These are phyloP conservation scores for Parasteatoda tepidariorum DNA, from an alignment of 1,140 invertebrate genomes.

Conservation along the genomic window DNA sequence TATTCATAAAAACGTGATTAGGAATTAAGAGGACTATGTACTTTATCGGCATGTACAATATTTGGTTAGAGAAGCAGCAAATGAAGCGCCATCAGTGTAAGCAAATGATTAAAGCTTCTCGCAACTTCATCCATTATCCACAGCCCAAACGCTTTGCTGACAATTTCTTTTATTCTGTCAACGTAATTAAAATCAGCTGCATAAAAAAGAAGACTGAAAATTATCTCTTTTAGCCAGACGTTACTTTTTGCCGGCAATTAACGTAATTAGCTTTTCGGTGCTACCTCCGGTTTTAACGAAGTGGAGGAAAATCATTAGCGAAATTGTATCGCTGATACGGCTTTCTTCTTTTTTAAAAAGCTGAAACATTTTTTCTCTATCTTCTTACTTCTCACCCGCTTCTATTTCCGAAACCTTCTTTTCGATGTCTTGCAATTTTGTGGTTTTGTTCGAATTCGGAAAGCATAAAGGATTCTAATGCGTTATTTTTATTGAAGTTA, in stretches of 20 bases:
- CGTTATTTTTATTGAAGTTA: not conserved
- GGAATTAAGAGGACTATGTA: conserved; percentile 24
- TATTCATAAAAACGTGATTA: conserved; percentile 44
- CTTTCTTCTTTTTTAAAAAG: conserved; percentile 18
- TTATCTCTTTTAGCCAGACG: conserved; percentile 60
- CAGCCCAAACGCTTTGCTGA: conserved; percentile 30
- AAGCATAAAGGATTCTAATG: not conserved
- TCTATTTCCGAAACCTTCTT: conserved; percentile 16
- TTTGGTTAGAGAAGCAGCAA: conserved; percentile 52
- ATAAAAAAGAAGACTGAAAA: conserved; percentile 49
- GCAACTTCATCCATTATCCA: conserved; percentile 53
- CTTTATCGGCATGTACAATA: conserved; percentile 54
- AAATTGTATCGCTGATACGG: conserved; percentile 60
- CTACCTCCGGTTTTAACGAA: conserved; percentile 53
- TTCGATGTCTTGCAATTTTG: conserved; percentile 21
- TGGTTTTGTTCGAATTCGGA: conserved; percentile 39
- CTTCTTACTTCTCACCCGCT: conserved; percentile 13
- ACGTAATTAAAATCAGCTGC: conserved; percentile 55
- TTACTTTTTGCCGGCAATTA: conserved; percentile 60
- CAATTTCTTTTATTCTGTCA: conserved; percentile 60
- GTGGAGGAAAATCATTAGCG: conserved; percentile 60
- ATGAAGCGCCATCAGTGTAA: conserved; percentile 54
- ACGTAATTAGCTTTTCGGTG: conserved; percentile 58
- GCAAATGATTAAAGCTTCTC: conserved; percentile 49
- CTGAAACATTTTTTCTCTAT: not conserved